phyloP scores from a whole-genome alignment of 2,797 vertebrate genomes.

The Poeciliopsis gracilis region DNA sequence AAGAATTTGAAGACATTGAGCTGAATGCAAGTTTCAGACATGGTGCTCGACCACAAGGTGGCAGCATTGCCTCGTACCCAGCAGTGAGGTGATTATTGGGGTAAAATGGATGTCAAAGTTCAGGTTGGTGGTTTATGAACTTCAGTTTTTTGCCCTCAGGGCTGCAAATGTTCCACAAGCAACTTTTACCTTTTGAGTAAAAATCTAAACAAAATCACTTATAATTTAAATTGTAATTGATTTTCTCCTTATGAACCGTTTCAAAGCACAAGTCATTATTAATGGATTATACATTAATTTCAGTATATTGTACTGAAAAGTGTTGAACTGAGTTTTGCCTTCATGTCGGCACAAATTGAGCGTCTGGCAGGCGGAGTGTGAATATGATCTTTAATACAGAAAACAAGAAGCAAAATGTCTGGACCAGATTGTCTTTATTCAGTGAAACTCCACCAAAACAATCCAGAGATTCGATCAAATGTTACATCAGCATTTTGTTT shows the following conservation, averaged over 20 bases:
- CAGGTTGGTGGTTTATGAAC: too few relatives aligned
- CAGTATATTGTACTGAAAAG: background rate
- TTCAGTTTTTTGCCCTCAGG: too few relatives aligned
- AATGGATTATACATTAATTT: too few relatives aligned
- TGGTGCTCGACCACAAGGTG: background rate
- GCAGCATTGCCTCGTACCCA: background rate
- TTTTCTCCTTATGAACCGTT: too few relatives aligned
- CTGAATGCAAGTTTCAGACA: background rate
- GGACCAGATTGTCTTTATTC: slow-evolving; percentile 75
- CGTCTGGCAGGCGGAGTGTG: background rate
- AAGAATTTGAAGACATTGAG: background rate
- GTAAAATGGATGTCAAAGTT: too few relatives aligned
- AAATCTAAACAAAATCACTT: too few relatives aligned
- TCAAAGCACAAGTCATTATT: too few relatives aligned
- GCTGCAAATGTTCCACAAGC: too few relatives aligned
- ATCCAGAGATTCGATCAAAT: slow-evolving; percentile 28
- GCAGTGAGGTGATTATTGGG: too few relatives aligned
- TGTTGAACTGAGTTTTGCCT: background rate
- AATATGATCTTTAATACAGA: background rate
- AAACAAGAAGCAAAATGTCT: slow-evolving; percentile 5
- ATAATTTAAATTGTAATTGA: too few relatives aligned
- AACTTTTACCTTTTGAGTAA: too few relatives aligned
- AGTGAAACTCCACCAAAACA: slow-evolving; percentile 62
- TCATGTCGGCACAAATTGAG: background rate
- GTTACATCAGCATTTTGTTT: background rate